Percentiles rank a stretch among this genome's conserved stretches.
Conservation (phyloP, 2,797 vertebrate species). For the Muscicapa striata region DNA sequence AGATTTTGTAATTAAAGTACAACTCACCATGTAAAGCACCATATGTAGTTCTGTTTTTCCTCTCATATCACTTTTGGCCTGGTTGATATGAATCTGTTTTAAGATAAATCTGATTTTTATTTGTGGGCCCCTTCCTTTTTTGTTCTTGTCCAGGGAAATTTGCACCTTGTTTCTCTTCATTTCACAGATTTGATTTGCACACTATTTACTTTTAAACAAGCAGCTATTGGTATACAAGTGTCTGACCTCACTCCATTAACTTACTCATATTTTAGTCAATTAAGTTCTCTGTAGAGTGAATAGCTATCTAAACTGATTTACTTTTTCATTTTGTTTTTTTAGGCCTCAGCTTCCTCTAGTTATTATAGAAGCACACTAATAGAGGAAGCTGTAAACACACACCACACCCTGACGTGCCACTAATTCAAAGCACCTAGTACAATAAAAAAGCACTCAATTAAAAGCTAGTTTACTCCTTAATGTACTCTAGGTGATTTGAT, state of each 20-base stretch:
- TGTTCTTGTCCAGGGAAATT: not conserved
- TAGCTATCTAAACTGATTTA: not conserved
- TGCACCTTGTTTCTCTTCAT: not conserved
- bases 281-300: not conserved
- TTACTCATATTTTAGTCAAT: not conserved
- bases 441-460: not conserved
- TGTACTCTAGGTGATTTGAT: not conserved
- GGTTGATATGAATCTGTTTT: not conserved
- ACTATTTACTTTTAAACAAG: not conserved
- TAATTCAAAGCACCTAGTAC: not conserved
- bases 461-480: not conserved
- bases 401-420: fast-evolving
- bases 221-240: not conserved
- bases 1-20: not conserved
- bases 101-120: not conserved
- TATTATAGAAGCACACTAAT: not conserved
- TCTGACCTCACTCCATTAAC: not conserved
- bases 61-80: not conserved
- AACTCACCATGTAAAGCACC: not conserved
- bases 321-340: not conserved
- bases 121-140: not conserved
- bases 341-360: not conserved
- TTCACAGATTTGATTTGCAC: not conserved
- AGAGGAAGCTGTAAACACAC: not conserved
- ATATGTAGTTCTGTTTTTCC: not conserved